These are phyloP conservation scores for Tetropium fuscum DNA, from an alignment of 2,888 invertebrate species.

Conservation along the genomic window DNA sequence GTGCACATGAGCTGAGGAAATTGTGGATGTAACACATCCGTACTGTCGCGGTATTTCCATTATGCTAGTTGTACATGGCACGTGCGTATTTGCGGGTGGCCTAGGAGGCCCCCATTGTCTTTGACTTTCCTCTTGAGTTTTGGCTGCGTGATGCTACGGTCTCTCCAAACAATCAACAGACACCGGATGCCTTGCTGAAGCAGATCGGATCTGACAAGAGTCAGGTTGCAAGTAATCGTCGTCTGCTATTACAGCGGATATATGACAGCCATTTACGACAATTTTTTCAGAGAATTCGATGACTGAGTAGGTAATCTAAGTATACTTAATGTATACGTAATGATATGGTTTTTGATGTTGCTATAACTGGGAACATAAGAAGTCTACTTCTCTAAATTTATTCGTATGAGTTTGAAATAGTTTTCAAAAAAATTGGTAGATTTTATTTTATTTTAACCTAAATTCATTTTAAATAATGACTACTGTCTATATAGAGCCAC, in stretches of 20 bases:
- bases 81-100: slow-evolving; percentile 24
- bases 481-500: too few relatives aligned
- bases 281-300: neutral
- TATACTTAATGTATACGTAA: too few relatives aligned
- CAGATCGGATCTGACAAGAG: slow-evolving; percentile 7
- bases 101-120: slow-evolving; percentile 14
- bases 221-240: slow-evolving; percentile 6
- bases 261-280: neutral
- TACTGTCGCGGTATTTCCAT: slow-evolving; percentile 12
- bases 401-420: too few relatives aligned
- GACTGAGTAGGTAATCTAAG: too few relatives aligned
- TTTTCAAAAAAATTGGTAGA: too few relatives aligned
- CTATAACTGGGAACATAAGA: too few relatives aligned
- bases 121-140: slow-evolving; percentile 20
- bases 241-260: too few relatives aligned
- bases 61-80: slow-evolving; percentile 12
- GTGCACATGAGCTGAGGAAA: too few relatives aligned
- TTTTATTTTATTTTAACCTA: too few relatives aligned
- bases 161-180: slow-evolving; percentile 5
- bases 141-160: slow-evolving; percentile 18
- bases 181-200: slow-evolving; percentile 15
- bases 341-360: too few relatives aligned
- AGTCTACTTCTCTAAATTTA: too few relatives aligned
- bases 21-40: slow-evolving; percentile 9
- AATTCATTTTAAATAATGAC: too few relatives aligned